Conservation (phyloP, 2,113 vertebrate genomes). For the Nycticorax nycticorax region DNA sequence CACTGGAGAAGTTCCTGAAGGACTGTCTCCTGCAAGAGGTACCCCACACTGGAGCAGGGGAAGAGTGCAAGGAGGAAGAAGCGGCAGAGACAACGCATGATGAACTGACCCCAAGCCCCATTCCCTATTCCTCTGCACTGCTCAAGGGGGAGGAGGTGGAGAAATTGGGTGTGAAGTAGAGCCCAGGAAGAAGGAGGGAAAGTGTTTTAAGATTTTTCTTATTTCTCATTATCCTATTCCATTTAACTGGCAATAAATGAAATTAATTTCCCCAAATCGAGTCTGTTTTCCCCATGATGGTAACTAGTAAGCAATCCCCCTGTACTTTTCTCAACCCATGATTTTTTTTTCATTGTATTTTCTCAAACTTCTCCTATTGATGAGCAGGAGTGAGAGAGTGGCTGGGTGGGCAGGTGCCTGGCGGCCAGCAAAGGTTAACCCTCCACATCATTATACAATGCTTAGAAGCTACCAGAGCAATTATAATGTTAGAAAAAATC, state of each 20-base stretch:
- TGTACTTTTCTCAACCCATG: background rate
- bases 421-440: background rate
- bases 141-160: background rate
- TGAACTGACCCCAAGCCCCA: background rate
- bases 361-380: background rate
- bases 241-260: background rate
- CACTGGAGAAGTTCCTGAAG: background rate
- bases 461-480: background rate
- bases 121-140: accelerated
- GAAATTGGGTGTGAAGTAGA: background rate
- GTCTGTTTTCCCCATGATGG: background rate
- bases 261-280: background rate
- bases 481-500: background rate
- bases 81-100: accelerated
- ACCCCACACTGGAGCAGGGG: background rate
- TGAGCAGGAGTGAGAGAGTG: background rate
- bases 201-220: background rate
- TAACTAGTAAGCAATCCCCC: background rate
- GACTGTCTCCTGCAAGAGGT: background rate
- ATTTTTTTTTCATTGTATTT: background rate
- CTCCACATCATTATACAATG: background rate
- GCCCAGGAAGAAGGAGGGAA: background rate
- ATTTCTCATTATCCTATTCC: background rate
- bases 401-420: background rate
- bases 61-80: background rate